Conservation (phyloP, 2,797 vertebrate genomes). For the Melanotaenia boesemani region DNA sequence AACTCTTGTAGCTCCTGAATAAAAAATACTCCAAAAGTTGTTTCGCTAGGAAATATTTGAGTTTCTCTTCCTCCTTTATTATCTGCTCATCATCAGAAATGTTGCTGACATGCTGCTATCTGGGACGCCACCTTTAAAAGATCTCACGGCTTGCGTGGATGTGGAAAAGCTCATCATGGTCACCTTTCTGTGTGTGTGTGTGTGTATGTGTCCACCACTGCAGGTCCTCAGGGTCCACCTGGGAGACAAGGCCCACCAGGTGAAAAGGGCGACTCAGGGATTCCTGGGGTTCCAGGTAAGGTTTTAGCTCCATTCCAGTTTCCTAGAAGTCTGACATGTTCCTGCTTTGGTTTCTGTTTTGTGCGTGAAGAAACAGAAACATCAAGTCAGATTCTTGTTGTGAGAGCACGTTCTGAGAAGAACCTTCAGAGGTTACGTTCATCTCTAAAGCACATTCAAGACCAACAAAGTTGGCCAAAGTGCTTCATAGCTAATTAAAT, state of each 20-base stretch:
- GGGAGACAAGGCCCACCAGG: conserved; percentile 42
- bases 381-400: too few relatives aligned
- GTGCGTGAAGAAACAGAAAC: too few relatives aligned
- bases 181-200: neutral
- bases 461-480: too few relatives aligned
- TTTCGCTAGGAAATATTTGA: conserved; percentile 15
- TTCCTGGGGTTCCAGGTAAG: conserved; percentile 36
- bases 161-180: too few relatives aligned
- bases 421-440: too few relatives aligned
- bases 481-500: too few relatives aligned
- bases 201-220: conserved; percentile 5
- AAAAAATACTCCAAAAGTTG: conserved; percentile 21
- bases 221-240: conserved; percentile 26
- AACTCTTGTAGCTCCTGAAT: neutral
- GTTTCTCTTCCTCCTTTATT: conserved; percentile 52
- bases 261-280: conserved; percentile 63
- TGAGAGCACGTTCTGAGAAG: too few relatives aligned
- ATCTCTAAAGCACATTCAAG: too few relatives aligned
- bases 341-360: too few relatives aligned
- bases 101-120: conserved; percentile 20
- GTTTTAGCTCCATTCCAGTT: too few relatives aligned
- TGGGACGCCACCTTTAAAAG: neutral
- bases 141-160: conserved; percentile 1
- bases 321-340: too few relatives aligned
- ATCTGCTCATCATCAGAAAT: neutral